These are phyloP conservation scores for Orchesella cincta DNA, from an alignment of 1,140 invertebrate genomes.

Conservation along the genomic window DNA sequence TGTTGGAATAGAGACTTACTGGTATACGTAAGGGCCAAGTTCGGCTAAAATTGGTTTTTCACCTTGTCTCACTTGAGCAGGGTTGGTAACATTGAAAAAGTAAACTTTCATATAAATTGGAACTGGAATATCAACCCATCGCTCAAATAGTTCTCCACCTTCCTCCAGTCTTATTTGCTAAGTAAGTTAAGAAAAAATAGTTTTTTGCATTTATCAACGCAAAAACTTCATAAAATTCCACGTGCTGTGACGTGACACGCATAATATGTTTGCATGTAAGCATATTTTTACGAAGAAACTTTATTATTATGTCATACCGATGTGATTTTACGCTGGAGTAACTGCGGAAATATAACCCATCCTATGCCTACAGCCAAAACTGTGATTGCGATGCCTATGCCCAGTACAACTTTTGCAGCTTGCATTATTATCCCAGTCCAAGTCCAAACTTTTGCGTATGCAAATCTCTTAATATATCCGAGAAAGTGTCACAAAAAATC, in stretches of 20 bases:
- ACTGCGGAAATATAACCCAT: slow-evolving; percentile 15
- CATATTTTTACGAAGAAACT: too few relatives aligned
- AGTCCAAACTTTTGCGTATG: too few relatives aligned
- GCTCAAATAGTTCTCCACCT: slow-evolving; percentile 26
- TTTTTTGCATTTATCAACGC: background rate
- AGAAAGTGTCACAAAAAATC: too few relatives aligned
- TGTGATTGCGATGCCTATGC: slow-evolving; percentile 7
- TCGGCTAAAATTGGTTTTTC: slow-evolving; percentile 57
- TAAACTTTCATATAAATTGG: slow-evolving; percentile 60
- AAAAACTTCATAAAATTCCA: background rate
- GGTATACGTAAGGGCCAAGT: slow-evolving; percentile 62
- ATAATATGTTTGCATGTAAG: too few relatives aligned
- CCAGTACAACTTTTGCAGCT: slow-evolving; percentile 17
- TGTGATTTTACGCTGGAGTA: slow-evolving; percentile 33
- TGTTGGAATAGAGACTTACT: slow-evolving; percentile 50
- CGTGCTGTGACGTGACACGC: background rate
- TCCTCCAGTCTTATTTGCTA: slow-evolving; percentile 33
- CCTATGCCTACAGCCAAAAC: slow-evolving; percentile 12
- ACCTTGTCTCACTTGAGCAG: slow-evolving; percentile 56
- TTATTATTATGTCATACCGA: slow-evolving; percentile 30
- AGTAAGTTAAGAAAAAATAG: background rate
- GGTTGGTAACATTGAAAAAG: slow-evolving; percentile 60
- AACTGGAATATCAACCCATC: slow-evolving; percentile 54
- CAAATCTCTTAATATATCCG: too few relatives aligned
- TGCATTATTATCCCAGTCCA: too few relatives aligned